Evolutionary conservation across 2,888 invertebrate genomes (phyloP), one percentile per base, ranked within the genome.

Genomic region (Cataglyphis livida): DNA sequence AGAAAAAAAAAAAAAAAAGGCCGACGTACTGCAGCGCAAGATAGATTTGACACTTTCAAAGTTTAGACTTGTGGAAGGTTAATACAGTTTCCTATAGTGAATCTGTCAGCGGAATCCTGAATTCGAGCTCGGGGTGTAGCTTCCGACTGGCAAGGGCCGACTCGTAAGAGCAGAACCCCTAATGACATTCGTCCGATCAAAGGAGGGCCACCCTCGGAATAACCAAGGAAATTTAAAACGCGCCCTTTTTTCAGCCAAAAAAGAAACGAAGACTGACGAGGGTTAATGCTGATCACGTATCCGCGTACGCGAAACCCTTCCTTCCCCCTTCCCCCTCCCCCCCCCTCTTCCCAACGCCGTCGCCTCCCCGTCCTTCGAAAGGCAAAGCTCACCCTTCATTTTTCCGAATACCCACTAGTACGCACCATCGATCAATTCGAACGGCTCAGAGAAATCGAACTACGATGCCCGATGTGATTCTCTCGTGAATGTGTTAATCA

Each of bases 171-270:
- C 73, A 83, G 90, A 89, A 86, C 85, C 89, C 90, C 91, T 92
- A 93, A 92, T 92, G 92, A 92, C 92, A 91, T 92, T 93, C 86
- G 54, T 86, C 89, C 91, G 93, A 93, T 93, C 92, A 93, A 93
- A 93, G 92, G 86, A 90, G 84, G 74, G 88, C 90, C 90, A 91
- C 92, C 93, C 92, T 92, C 90, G 87, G 90, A 91, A 92, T 91
- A 91, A 90, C 87, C 89, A 88, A 90, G 91, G 91, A 92, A 93
- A 93, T 93, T 93, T 93, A 93, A 93, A 93, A 92, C 91, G 91
- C 90, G 90, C 91, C 90, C 90, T 89, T 90, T 90, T 84, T 87
- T 90, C 85, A 87, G 82, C 85, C 84, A 73, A 90, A 90, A 90
- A 88, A 90, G 87, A 88, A 84, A 90, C 84, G 90, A 91, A 91